phyloP scores from a whole-genome alignment of 2,888 invertebrate genomes.

The Eilema depressum region DNA sequence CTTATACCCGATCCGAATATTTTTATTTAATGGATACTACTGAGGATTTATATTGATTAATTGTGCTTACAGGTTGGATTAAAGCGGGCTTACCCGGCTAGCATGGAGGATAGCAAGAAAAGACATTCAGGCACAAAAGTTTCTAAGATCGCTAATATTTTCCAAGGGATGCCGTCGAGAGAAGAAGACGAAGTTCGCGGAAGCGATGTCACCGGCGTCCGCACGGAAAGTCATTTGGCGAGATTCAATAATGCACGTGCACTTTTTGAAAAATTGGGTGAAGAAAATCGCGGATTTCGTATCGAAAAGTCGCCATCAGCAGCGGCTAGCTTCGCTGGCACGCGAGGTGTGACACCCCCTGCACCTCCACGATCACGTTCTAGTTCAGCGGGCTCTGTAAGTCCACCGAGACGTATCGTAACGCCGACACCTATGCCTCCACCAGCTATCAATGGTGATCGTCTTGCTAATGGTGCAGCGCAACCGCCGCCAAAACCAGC shows the following conservation, averaged over 20 bases:
- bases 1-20: slow-evolving; percentile 67
- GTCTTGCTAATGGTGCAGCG: slow-evolving; percentile 79
- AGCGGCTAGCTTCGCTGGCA: slow-evolving; percentile 86
- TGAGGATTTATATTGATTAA: slow-evolving; percentile 61
- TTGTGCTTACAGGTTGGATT: slow-evolving; percentile 82
- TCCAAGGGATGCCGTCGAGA: slow-evolving; percentile 91
- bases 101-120: slow-evolving; percentile 90
- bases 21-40: slow-evolving; percentile 53
- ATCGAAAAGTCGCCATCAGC: slow-evolving; percentile 88
- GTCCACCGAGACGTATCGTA: slow-evolving; percentile 85
- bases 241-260: slow-evolving; percentile 96
- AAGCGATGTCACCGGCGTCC: slow-evolving; percentile 90
- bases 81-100: slow-evolving; percentile 84
- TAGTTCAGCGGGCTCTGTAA: slow-evolving; percentile 90
- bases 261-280: slow-evolving; percentile 95
- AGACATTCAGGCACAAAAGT: slow-evolving; percentile 92
- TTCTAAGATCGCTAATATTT: slow-evolving; percentile 96
- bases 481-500: slow-evolving; percentile 81
- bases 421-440: slow-evolving; percentile 82
- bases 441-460: slow-evolving; percentile 74
- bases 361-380: slow-evolving; percentile 88
- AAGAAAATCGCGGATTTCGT: slow-evolving; percentile 89
- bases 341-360: slow-evolving; percentile 82
- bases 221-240: slow-evolving; percentile 96
- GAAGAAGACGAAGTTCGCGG: slow-evolving; percentile 85